A percentile compares a stretch with the other conserved stretches of the same genome.
Conservation (phyloP, 1,140 invertebrate species). For the Brachionus paranguensis region DNA sequence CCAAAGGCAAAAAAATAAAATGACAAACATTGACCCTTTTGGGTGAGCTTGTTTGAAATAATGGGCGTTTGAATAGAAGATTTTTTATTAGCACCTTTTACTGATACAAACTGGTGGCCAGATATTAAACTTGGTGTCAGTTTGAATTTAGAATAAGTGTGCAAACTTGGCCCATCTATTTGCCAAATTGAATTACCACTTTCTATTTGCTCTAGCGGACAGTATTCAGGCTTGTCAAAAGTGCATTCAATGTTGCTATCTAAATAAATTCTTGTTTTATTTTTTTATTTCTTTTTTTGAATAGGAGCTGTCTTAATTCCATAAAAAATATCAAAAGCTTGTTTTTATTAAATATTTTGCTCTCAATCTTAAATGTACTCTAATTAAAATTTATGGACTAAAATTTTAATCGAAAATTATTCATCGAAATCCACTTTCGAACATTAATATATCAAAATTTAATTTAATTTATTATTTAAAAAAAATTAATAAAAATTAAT, state of each 20-base stretch:
- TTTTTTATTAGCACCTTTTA: neutral
- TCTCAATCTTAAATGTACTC: no score
- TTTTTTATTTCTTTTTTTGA: neutral
- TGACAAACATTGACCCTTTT: neutral
- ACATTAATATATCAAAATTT: no score
- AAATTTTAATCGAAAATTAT: no score
- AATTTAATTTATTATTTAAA: no score
- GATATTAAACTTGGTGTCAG: neutral
- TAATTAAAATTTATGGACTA: no score
- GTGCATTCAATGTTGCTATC: neutral
- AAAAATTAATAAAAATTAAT: no score
- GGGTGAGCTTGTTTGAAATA: neutral
- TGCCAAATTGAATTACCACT: constrained; percentile 6
- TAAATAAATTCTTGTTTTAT: neutral
- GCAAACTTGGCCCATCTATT: neutral
- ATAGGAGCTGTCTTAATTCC: neutral
- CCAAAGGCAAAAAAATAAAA: neutral
- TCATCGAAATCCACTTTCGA: no score
- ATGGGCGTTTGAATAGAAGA: constrained; percentile 19
- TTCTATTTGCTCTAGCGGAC: constrained; percentile 16
- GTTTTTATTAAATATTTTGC: no score
- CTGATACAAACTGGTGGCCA: neutral
- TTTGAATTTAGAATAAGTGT: constrained; percentile 7
- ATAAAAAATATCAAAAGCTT: no score
- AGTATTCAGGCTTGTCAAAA: constrained; percentile 12